A percentile compares a stretch with the other conserved stretches of the same genome.
Evolutionary conservation across 1,140 invertebrate genomes (phyloP).

Genomic region (Acyrthosiphon pisum): DNA sequence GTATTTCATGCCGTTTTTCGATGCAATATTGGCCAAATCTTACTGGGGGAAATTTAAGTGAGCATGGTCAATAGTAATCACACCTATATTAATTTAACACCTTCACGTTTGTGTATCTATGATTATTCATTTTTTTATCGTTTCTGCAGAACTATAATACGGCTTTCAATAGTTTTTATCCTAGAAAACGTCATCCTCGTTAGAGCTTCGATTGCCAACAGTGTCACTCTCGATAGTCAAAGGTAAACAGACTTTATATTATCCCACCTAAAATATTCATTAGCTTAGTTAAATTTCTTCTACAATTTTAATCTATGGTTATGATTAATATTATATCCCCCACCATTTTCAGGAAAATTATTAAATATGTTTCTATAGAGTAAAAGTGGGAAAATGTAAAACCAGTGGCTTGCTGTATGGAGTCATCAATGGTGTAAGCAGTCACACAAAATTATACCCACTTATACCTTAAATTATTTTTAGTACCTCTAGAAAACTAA

Average conservation of each 20-base stretch:
- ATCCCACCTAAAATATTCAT: not conserved
- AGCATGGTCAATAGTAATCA: constrained; percentile 58
- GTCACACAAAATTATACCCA: no score
- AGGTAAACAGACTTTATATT: not conserved
- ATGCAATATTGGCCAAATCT: constrained; percentile 87
- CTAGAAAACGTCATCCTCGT: not conserved
- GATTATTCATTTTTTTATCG: not conserved
- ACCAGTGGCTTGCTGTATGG: no score
- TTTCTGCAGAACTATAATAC: not conserved
- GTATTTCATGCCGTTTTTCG: constrained; percentile 85
- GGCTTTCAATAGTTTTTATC: not conserved
- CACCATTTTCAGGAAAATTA: no score
- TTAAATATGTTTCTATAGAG: no score
- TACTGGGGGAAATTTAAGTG: constrained; percentile 70
- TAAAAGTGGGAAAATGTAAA: no score
- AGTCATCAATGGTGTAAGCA: no score
- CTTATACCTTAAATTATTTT: no score
- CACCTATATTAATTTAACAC: not conserved
- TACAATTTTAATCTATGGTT: not conserved
- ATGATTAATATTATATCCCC: no score
- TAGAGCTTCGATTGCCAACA: not conserved
- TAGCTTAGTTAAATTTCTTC: not conserved
- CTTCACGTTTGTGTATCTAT: not conserved
- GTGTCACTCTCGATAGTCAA: not conserved
- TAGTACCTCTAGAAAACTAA: no score